These are phyloP conservation scores for Falco punctatus DNA, from an alignment of 2,113 vertebrate species.

Conservation along the genomic window DNA sequence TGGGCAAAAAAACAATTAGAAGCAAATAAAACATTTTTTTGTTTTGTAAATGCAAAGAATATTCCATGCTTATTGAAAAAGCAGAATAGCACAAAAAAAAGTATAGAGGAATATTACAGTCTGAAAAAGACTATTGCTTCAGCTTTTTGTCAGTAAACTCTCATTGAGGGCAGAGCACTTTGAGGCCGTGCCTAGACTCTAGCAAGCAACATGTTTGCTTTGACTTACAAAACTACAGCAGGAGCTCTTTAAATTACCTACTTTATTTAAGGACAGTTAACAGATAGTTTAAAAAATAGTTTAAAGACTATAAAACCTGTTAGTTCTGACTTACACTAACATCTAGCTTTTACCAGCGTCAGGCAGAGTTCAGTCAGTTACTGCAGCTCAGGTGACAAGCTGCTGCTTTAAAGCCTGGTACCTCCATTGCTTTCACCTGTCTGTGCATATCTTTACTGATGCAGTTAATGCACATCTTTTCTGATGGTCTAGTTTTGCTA, in stretches of 20 bases:
- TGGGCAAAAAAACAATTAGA: neutral
- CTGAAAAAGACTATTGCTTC: neutral
- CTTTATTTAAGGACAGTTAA: neutral
- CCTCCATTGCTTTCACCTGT: neutral
- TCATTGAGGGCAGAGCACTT: neutral
- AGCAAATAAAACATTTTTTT: neutral
- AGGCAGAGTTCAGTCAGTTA: neutral
- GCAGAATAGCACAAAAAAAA: neutral
- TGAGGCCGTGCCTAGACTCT: neutral
- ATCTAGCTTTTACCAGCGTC: neutral
- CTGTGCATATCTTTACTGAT: neutral
- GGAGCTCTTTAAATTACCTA: neutral
- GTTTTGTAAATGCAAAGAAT: neutral
- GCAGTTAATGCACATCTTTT: neutral
- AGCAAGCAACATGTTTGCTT: neutral
- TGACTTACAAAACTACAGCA: neutral
- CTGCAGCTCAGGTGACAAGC: neutral
- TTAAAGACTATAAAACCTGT: neutral
- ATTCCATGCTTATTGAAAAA: neutral
- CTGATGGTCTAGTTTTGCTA: neutral
- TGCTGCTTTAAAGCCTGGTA: neutral
- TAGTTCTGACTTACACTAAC: neutral
- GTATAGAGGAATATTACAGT: neutral
- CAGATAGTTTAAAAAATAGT: neutral
- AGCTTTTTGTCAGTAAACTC: neutral